These are phyloP conservation scores for Caenorhabditis auriculariae DNA, from an alignment of 2,888 invertebrate genomes.

Conservation along the genomic window DNA sequence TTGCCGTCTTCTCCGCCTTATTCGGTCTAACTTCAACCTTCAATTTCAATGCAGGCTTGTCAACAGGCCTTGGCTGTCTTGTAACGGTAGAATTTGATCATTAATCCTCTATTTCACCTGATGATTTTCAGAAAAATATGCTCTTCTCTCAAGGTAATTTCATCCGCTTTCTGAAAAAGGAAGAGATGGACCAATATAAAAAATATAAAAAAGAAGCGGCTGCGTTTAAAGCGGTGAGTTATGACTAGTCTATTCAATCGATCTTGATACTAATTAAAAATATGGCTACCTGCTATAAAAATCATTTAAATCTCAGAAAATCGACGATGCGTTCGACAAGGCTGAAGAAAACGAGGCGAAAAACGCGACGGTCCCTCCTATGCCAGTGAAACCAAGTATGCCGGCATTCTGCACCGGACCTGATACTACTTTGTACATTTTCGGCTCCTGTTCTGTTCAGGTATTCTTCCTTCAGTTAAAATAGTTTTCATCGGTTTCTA, in stretches of 20 bases:
- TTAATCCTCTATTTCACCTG: not conserved
- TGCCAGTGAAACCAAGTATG: slow-evolving; percentile 53
- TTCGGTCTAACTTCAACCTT: no score
- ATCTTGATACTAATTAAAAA: not conserved
- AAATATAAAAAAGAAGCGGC: slow-evolving; percentile 54
- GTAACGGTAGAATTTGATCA: slow-evolving; percentile 28
- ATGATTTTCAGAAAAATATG: slow-evolving; percentile 45
- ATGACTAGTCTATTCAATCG: not conserved
- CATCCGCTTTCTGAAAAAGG: slow-evolving; percentile 50
- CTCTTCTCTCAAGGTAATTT: slow-evolving; percentile 57
- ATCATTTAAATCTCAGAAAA: slow-evolving; percentile 36
- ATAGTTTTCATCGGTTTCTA: slow-evolving; percentile 6
- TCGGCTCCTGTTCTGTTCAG: slow-evolving; percentile 58
- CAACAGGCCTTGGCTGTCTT: no score
- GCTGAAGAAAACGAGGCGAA: slow-evolving; percentile 48
- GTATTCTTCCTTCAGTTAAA: slow-evolving; percentile 10
- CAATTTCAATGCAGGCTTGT: no score
- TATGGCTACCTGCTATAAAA: not conserved
- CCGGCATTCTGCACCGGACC: slow-evolving; percentile 54
- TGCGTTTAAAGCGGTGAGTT: slow-evolving; percentile 46
- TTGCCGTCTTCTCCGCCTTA: no score
- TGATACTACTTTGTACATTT: slow-evolving; percentile 57
- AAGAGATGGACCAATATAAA: slow-evolving; percentile 48
- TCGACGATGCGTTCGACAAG: slow-evolving; percentile 55
- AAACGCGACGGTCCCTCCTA: slow-evolving; percentile 48